Evolutionary conservation across 2,797 vertebrate genomes (phyloP).

Genomic region (Enteromius anoplus): DNA sequence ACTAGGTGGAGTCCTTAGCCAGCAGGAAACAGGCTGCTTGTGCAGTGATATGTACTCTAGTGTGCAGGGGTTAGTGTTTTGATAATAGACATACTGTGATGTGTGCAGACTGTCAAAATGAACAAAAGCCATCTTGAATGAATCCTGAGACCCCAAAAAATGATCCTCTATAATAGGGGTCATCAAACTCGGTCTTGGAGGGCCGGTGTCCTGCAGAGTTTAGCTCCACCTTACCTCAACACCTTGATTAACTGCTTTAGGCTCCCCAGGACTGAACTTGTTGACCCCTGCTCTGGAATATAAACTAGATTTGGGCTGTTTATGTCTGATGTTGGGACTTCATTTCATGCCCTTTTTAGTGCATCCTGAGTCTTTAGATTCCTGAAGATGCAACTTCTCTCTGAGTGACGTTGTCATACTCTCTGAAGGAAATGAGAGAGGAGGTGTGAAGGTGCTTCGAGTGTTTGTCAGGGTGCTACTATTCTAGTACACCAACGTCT

Average conservation of each 20-base stretch:
- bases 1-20: conserved; percentile 73
- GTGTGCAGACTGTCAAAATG: conserved; percentile 51
- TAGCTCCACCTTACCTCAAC: too few species aligned
- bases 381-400: background rate
- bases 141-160: background rate
- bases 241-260: too few species aligned
- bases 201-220: too few species aligned
- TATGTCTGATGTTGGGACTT: background rate
- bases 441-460: background rate
- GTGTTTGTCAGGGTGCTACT: background rate
- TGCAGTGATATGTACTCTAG: background rate
- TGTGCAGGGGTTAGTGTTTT: background rate
- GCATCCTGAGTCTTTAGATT: background rate
- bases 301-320: background rate
- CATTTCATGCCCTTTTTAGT: background rate
- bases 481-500: background rate
- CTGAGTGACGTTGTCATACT: background rate
- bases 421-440: background rate
- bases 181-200: too few species aligned
- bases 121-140: conserved; percentile 26
- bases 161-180: background rate
- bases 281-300: too few species aligned
- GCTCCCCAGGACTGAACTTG: too few species aligned
- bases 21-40: conserved; percentile 7
- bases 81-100: background rate